phyloP scores from a whole-genome alignment of 1,140 invertebrate species.

The Euura saliciscinereae region DNA sequence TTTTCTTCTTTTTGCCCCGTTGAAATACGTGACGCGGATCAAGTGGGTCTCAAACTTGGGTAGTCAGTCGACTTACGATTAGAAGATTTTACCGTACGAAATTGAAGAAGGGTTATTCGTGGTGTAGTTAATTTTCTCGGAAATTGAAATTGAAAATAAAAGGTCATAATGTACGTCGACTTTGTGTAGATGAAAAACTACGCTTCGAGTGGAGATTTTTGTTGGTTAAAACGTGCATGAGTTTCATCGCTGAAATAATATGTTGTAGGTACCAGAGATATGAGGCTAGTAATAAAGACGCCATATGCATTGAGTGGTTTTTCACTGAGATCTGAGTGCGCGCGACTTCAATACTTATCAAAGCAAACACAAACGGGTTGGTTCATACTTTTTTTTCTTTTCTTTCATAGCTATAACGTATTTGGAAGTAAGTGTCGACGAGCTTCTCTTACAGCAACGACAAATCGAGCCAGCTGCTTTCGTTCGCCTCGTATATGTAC shows the following conservation, averaged over 20 bases:
- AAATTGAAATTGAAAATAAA: no score
- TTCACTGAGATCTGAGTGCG: slow-evolving; percentile 26
- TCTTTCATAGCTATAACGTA: background rate
- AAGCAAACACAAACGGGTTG: slow-evolving; percentile 50
- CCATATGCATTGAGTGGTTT: slow-evolving; percentile 39
- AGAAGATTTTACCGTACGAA: no score
- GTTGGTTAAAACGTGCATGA: no score
- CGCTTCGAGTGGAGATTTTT: background rate
- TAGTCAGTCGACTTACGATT: no score
- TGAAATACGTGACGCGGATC: no score
- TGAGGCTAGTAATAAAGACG: slow-evolving; percentile 29
- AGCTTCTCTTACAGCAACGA: slow-evolving; percentile 4
- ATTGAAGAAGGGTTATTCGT: no score
- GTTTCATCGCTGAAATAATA: slow-evolving; percentile 23
- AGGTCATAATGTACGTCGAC: no score
- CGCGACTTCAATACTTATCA: slow-evolving; percentile 41
- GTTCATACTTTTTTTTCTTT: slow-evolving; percentile 45
- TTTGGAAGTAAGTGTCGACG: slow-evolving; percentile 5
- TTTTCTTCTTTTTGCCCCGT: no score
- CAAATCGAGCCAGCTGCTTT: slow-evolving; percentile 1
- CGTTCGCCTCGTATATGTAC: background rate
- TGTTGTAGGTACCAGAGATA: slow-evolving; percentile 5
- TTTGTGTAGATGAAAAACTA: no score
- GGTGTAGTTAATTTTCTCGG: no score
- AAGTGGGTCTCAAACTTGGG: no score